These are phyloP conservation scores for Micromesistius poutassou DNA, from an alignment of 2,797 vertebrate genomes.

Conservation along the genomic window DNA sequence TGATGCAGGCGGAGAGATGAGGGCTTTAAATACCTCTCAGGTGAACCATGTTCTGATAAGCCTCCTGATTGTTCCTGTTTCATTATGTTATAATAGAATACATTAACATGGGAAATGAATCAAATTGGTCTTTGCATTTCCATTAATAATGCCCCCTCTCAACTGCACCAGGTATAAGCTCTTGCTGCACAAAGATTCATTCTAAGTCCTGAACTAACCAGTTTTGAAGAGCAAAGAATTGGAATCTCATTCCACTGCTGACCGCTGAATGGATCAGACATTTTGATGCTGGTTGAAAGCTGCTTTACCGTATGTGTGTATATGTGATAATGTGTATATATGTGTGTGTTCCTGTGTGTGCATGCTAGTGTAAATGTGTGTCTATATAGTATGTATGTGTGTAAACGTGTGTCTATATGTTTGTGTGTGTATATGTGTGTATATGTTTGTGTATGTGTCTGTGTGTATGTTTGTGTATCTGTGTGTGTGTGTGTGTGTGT, in stretches of 20 bases:
- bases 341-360: neutral
- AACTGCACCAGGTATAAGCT: neutral
- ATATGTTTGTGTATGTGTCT: no score
- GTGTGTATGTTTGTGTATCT: no score
- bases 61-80: neutral
- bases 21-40: no score
- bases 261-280: no score
- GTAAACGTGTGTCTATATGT: no score
- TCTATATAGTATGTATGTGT: no score
- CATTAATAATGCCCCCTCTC: neutral
- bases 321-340: no score
- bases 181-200: neutral
- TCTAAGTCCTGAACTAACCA: neutral
- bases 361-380: neutral
- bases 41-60: neutral
- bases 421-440: no score
- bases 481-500: no score
- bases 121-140: neutral
- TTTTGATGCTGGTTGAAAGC: neutral
- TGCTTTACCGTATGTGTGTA: neutral
- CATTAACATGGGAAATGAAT: neutral
- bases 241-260: no score
- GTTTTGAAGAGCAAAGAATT: neutral
- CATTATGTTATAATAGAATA: constrained; percentile 2
- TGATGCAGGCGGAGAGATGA: neutral